Percentiles rank a stretch among this genome's conserved stretches.
These are phyloP conservation scores for Leptoteleia sp. DNA, from an alignment of 1,140 invertebrate genomes.

Conservation along the genomic window DNA sequence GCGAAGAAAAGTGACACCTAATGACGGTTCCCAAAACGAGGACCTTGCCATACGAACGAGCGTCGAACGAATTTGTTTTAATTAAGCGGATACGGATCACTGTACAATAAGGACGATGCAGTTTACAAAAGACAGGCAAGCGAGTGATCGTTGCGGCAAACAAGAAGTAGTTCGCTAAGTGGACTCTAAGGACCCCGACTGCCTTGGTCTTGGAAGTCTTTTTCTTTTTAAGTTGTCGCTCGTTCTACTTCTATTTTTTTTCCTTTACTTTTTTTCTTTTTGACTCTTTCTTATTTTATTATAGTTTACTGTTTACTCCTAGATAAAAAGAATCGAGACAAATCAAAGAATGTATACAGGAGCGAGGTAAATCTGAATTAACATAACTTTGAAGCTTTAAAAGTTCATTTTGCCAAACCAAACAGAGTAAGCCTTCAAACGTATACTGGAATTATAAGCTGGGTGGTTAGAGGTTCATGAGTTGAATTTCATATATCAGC, in stretches of 20 bases:
- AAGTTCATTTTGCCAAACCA: slow-evolving; percentile 32
- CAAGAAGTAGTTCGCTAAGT: slow-evolving; percentile 44
- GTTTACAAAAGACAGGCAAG: slow-evolving; percentile 56
- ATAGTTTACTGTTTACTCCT: slow-evolving; percentile 4
- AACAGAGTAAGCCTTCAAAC: slow-evolving; percentile 41
- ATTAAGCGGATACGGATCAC: slow-evolving; percentile 38
- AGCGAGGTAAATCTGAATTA: slow-evolving; percentile 23
- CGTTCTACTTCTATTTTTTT: background rate
- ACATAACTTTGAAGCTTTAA: slow-evolving; percentile 44
- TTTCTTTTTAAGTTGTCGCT: too few species aligned
- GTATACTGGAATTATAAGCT: slow-evolving; percentile 44
- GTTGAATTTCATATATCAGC: background rate
- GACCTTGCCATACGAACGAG: slow-evolving; percentile 10
- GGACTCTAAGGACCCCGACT: too few species aligned
- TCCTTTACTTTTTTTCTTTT: background rate
- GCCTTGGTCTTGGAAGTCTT: too few species aligned
- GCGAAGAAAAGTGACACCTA: slow-evolving; percentile 46
- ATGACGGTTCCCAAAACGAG: slow-evolving; percentile 15
- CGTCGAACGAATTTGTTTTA: slow-evolving; percentile 11
- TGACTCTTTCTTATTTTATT: background rate
- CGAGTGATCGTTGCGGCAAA: slow-evolving; percentile 47
- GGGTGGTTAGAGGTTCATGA: background rate
- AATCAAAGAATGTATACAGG: slow-evolving; percentile 24
- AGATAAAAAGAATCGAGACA: slow-evolving; percentile 14
- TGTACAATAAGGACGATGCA: slow-evolving; percentile 35